phyloP scores from a whole-genome alignment of 2,888 invertebrate species.

The Drosophila borborema region DNA sequence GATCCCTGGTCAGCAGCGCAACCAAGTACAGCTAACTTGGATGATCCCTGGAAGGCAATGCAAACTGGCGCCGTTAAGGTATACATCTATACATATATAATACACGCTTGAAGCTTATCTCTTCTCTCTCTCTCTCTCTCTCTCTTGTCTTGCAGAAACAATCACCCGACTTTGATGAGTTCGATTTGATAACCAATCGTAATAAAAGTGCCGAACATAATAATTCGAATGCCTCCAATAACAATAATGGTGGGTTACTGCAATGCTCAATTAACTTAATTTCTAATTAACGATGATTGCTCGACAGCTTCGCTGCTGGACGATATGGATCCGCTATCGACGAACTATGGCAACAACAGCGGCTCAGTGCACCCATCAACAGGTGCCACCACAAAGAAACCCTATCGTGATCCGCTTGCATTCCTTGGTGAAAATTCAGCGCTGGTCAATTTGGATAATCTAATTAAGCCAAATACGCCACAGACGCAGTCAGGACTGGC shows the following conservation, averaged over 20 bases:
- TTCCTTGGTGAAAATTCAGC: slow-evolving; percentile 99
- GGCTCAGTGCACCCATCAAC: slow-evolving; percentile 72
- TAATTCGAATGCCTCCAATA: slow-evolving; percentile 82
- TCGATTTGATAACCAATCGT: slow-evolving; percentile 93
- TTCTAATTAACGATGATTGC: not conserved
- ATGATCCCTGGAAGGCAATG: slow-evolving; percentile 87
- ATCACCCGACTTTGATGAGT: slow-evolving; percentile 92
- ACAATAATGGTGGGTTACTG: slow-evolving; percentile 82
- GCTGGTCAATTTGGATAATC: slow-evolving; percentile 98
- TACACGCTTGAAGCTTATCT: too few relatives aligned
- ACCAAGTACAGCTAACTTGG: slow-evolving; percentile 64
- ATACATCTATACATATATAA: not conserved
- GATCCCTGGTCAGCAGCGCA: slow-evolving; percentile 75
- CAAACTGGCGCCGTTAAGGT: slow-evolving; percentile 84
- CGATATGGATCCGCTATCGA: slow-evolving; percentile 84
- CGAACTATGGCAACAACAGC: slow-evolving; percentile 65
- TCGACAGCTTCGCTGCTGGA: slow-evolving; percentile 83
- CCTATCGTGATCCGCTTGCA: slow-evolving; percentile 94
- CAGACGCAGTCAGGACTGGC: slow-evolving; percentile 79
- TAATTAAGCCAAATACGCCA: slow-evolving; percentile 89
- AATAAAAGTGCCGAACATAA: slow-evolving; percentile 85
- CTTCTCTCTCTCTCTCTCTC: not conserved
- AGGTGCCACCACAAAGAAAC: slow-evolving; percentile 82
- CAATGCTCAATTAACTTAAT: not conserved
- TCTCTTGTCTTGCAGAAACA: slow-evolving; percentile 65